These are phyloP conservation scores for Mythimna albipuncta DNA, from an alignment of 2,888 invertebrate species.

Conservation along the genomic window DNA sequence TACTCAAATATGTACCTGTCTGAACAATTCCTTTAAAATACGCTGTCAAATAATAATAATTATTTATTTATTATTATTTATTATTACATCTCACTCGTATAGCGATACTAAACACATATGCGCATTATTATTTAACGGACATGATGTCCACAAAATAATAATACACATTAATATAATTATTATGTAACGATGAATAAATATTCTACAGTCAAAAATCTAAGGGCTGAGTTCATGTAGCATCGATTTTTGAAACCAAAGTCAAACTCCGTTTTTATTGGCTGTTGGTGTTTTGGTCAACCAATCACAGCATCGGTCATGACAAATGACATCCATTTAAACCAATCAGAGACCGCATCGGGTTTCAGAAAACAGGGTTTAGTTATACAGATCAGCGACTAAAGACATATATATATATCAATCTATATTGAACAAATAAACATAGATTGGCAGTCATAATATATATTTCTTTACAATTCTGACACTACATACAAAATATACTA, in stretches of 20 bases:
- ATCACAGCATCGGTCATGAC: background rate
- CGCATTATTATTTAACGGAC: conserved; percentile 31
- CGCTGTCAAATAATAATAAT: conserved; percentile 19
- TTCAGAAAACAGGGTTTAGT: conserved; percentile 9
- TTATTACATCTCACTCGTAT: conserved; percentile 63
- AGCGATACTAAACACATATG: conserved; percentile 59
- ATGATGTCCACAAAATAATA: conserved; percentile 32
- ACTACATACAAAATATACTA: conserved; percentile 9
- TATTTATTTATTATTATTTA: conserved; percentile 15
- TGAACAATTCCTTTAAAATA: conserved; percentile 44
- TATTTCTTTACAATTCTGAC: background rate
- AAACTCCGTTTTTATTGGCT: background rate
- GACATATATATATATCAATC: background rate
- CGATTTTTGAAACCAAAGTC: background rate
- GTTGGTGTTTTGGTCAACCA: background rate
- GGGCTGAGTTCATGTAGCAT: conserved; percentile 1
- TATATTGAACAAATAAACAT: conserved; percentile 10
- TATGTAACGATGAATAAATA: conserved; percentile 70
- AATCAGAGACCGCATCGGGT: background rate
- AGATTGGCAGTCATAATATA: background rate
- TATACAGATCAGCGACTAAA: conserved; percentile 13
- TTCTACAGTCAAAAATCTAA: conserved; percentile 63
- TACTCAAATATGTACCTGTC: conserved; percentile 30
- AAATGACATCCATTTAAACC: background rate
- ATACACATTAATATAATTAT: conserved; percentile 41